These are phyloP conservation scores for Plodia interpunctella DNA, from an alignment of 1,140 invertebrate genomes.

Conservation along the genomic window DNA sequence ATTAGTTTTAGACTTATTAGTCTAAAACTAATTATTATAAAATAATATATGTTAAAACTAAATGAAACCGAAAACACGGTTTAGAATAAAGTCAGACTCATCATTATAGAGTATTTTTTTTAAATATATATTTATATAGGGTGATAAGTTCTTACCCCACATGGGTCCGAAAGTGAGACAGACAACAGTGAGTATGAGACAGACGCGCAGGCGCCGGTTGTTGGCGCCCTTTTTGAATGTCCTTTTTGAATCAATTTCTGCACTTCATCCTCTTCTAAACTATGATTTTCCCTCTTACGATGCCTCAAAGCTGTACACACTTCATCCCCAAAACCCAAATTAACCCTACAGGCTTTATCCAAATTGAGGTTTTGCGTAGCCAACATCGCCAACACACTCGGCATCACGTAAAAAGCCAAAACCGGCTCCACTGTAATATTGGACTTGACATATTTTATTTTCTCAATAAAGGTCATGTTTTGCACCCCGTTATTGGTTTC, in stretches of 20 bases:
- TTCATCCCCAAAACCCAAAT: constrained; percentile 46
- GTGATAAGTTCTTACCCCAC: constrained; percentile 62
- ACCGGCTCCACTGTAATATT: constrained; percentile 67
- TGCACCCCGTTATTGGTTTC: constrained; percentile 37
- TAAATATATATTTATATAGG: too few relatives aligned
- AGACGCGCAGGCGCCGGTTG: constrained; percentile 66
- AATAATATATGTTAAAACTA: too few relatives aligned
- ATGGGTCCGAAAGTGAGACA: constrained; percentile 70
- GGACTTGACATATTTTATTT: constrained; percentile 53
- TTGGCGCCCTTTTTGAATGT: constrained; percentile 69
- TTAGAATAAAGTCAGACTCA: too few relatives aligned
- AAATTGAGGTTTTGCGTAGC: constrained; percentile 66
- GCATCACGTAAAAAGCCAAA: constrained; percentile 57
- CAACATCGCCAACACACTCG: constrained; percentile 54
- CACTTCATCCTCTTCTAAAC: constrained; percentile 55
- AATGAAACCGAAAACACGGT: too few relatives aligned
- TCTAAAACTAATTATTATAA: too few relatives aligned
- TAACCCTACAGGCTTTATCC: constrained; percentile 64
- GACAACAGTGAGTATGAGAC: constrained; percentile 64
- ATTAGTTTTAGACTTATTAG: too few relatives aligned
- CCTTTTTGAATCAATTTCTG: constrained; percentile 82
- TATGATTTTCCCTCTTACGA: constrained; percentile 48
- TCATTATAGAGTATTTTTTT: too few relatives aligned
- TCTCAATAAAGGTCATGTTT: constrained; percentile 43
- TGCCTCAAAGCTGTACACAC: constrained; percentile 51